phyloP scores from a whole-genome alignment of 2,888 invertebrate species.

The Xylota segnis region DNA sequence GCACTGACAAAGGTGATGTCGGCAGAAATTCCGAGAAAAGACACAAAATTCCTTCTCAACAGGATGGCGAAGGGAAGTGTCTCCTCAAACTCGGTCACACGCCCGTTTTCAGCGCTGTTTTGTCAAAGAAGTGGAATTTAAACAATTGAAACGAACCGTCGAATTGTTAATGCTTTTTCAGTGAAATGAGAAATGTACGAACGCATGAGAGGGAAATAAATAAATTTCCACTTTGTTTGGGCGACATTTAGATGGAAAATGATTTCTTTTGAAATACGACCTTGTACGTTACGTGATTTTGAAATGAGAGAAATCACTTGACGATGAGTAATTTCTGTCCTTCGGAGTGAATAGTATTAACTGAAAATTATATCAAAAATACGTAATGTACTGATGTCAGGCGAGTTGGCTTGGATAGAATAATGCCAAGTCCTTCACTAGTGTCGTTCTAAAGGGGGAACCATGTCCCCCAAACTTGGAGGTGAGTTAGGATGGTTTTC shows the following conservation, averaged over 20 bases:
- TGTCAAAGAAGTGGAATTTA: not conserved
- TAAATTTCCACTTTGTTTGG: slow-evolving; percentile 1
- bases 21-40: not conserved
- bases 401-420: no score
- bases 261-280: slow-evolving; percentile 28
- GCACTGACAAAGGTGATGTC: not conserved
- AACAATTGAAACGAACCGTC: not conserved
- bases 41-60: not conserved
- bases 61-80: not conserved
- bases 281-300: not conserved
- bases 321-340: not conserved
- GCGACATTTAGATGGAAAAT: not conserved
- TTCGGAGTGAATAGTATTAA: no score
- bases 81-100: no score
- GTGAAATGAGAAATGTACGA: slow-evolving; percentile 11
- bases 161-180: slow-evolving; percentile 2
- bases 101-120: not conserved
- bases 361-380: no score
- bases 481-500: no score
- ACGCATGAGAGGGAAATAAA: slow-evolving; percentile 8
- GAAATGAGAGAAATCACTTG: not conserved
- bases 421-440: no score
- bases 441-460: no score
- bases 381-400: no score
- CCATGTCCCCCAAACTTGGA: no score